These are phyloP conservation scores for Listrodromus nycthemerus DNA, from an alignment of 2,888 invertebrate species.

Conservation along the genomic window DNA sequence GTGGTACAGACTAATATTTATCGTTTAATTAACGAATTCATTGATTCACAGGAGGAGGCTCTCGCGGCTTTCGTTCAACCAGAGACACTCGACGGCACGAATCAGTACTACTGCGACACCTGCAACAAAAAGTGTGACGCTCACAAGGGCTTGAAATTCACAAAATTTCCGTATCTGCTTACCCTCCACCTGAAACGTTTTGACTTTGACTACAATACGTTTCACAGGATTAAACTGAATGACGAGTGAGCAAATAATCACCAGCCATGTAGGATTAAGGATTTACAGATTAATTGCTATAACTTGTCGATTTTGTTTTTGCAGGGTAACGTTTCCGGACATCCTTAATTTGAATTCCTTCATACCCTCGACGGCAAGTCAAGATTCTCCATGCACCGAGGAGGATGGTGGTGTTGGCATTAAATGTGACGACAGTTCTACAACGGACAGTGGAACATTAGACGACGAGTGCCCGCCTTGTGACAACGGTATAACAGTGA, in stretches of 20 bases:
- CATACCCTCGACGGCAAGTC: constrained; percentile 83
- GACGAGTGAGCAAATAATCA: constrained; percentile 88
- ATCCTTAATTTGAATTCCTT: constrained; percentile 92
- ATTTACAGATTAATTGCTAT: not conserved
- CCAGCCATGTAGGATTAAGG: not conserved
- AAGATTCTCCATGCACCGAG: constrained; percentile 82
- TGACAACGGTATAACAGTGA: constrained; percentile 75
- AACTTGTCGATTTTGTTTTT: constrained; percentile 66
- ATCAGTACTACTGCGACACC: constrained; percentile 95
- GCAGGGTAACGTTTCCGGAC: constrained; percentile 93
- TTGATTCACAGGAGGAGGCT: constrained; percentile 89
- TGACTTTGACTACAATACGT: constrained; percentile 94
- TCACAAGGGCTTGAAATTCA: constrained; percentile 95
- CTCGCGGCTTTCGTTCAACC: constrained; percentile 93
- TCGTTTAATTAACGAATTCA: not conserved
- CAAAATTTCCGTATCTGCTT: constrained; percentile 93
- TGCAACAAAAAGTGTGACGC: constrained; percentile 95
- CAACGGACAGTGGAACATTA: constrained; percentile 89
- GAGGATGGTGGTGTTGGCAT: constrained; percentile 84
- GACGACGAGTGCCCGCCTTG: constrained; percentile 86
- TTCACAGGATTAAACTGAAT: constrained; percentile 94
- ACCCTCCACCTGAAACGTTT: constrained; percentile 95
- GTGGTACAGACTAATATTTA: not conserved
- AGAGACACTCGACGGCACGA: constrained; percentile 92
- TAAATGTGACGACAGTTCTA: constrained; percentile 89